Evolutionary conservation across 2,888 invertebrate species (phyloP), one percentile per base, ranked within the genome.

Genomic region (Hanleya hanleyi): DNA sequence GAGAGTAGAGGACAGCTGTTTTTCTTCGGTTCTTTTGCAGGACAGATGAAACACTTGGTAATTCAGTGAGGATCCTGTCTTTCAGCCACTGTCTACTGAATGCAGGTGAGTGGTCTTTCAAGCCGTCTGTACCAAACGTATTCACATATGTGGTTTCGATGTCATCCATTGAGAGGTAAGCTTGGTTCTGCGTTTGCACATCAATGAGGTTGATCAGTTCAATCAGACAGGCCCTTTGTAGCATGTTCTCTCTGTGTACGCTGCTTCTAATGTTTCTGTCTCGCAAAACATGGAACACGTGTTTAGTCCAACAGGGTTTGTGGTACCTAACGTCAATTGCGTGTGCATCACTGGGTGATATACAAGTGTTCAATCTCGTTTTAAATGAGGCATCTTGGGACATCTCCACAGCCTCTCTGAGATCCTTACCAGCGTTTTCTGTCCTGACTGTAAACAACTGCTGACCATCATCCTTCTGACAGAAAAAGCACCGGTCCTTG

Each of bases 1-100:
- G 68, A 7, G 18, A 70, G 35, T 69, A 70, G 32, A 70, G 67
- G n/a, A 70, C 71, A 69, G 71, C 67, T 36, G 67, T 69, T 47
- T 69, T 69, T 26, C 67, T 41, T 41, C 67, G n/a, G n/a, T n/a
- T n/a, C n/a, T n/a, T n/a, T n/a, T n/a, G n/a, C n/a, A n/a, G n/a
- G n/a, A n/a, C n/a, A n/a, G n/a, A n/a, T n/a, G n/a, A n/a, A n/a
- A n/a, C n/a, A n/a, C n/a, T n/a, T n/a, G n/a, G n/a, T n/a, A n/a
- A n/a, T n/a, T n/a, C n/a, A n/a, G n/a, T n/a, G n/a, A n/a, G n/a
- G n/a, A n/a, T n/a, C n/a, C n/a, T n/a, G n/a, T n/a, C n/a, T n/a
- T n/a, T n/a, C n/a, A n/a, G n/a, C n/a, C n/a, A n/a, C n/a, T n/a
- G n/a, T 26, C 57, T 51, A 51, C 57, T 51, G 29, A 51, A 51